Conservation (phyloP, 2,888 invertebrate species). For the Rosalia funebris region DNA sequence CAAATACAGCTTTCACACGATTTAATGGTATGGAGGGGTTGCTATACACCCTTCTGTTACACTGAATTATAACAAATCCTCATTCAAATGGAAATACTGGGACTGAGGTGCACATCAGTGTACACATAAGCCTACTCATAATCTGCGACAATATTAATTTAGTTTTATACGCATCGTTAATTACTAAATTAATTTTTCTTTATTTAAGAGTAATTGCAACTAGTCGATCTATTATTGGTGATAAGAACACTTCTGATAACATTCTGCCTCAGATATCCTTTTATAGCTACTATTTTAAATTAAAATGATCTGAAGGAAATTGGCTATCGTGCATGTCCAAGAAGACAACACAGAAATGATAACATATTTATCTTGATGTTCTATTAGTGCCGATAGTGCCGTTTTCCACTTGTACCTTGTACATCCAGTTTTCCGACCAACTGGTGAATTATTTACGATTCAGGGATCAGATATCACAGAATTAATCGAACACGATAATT, state of each 20-base stretch:
- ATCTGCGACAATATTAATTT: not conserved
- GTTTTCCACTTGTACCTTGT: slow-evolving; percentile 25
- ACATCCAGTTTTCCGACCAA: slow-evolving; percentile 22
- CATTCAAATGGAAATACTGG: not conserved
- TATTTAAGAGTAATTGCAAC: not conserved
- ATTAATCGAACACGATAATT: slow-evolving; percentile 61
- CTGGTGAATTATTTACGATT: slow-evolving; percentile 26
- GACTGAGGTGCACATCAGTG: not conserved
- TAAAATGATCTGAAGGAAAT: slow-evolving; percentile 8
- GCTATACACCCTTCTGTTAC: not conserved
- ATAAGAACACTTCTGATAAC: not conserved
- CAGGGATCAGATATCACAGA: slow-evolving; percentile 42
- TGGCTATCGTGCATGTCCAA: slow-evolving; percentile 8
- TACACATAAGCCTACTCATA: too few relatives aligned
- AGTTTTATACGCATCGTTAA: not conserved
- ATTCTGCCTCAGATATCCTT: not conserved
- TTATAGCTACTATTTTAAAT: slow-evolving; percentile 3
- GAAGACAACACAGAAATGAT: slow-evolving; percentile 14
- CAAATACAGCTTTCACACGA: not conserved
- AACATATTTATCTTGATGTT: slow-evolving; percentile 29
- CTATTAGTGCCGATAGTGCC: slow-evolving; percentile 31
- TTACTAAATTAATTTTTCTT: not conserved
- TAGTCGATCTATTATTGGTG: not conserved
- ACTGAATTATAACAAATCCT: not conserved
- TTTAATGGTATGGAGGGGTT: not conserved